phyloP scores from a whole-genome alignment of 2,113 vertebrate species.

The cattle (Bos taurus) region ARS-UCD2.0 NC_037342.1:74007501-74008000 shows the following conservation, averaged over 20 bases:
- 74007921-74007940: neutral
- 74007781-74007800: neutral
- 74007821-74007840: neutral
- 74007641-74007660: neutral
- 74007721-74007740: neutral
- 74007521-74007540: neutral
- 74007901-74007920: neutral
- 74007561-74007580: neutral
- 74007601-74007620: neutral
- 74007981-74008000: neutral
- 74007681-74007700: neutral
- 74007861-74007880: neutral
- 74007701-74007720: neutral
- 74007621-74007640: neutral
- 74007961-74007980: neutral
- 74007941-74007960: neutral
- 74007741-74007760: slow-evolving; percentile 28
- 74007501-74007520: neutral
- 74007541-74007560: no score
- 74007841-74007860: neutral
- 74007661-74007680: neutral
- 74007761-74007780: neutral
- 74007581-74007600: neutral
- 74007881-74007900: neutral
- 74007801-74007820: neutral